phyloP scores from a whole-genome alignment of 2,113 vertebrate genomes.

The Notarius quadriscutis region DNA sequence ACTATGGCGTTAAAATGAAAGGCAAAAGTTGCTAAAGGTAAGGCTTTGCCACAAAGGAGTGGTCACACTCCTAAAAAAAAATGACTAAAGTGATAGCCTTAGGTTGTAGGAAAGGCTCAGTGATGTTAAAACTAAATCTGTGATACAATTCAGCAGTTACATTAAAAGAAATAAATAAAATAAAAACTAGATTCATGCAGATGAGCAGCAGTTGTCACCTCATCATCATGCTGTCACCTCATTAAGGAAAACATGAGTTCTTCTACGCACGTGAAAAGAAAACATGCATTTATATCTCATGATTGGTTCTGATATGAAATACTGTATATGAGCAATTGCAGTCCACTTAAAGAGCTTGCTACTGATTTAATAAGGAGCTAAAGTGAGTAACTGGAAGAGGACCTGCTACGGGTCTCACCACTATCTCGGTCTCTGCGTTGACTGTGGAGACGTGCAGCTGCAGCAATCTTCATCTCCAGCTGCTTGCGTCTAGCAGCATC shows the following conservation, averaged over 20 bases:
- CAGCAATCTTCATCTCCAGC: conserved; percentile 88
- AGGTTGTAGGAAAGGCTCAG: not conserved
- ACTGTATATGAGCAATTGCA: not conserved
- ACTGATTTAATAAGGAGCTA: not conserved
- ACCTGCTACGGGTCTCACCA: conserved; percentile 57
- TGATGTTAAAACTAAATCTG: not conserved
- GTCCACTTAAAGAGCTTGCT: not conserved
- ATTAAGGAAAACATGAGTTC: not conserved
- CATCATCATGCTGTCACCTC: not conserved
- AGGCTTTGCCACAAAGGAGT: conserved; percentile 5
- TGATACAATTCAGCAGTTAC: not conserved
- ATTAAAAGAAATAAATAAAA: not conserved
- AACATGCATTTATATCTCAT: not conserved
- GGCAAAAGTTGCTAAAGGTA: not conserved
- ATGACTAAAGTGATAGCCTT: conserved; percentile 9
- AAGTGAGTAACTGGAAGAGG: not conserved
- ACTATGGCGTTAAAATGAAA: not conserved
- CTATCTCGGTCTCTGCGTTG: conserved; percentile 79
- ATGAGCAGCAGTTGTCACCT: not conserved
- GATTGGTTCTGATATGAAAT: not conserved
- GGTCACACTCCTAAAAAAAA: not conserved
- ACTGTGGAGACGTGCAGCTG: conserved; percentile 77
- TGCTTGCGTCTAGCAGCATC: conserved; percentile 87
- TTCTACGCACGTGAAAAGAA: not conserved
- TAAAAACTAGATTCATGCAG: not conserved